Percentiles rank a stretch among this genome's conserved stretches.
phyloP scores from a whole-genome alignment of 1,140 invertebrate species.

The Caerostris extrusa region DNA sequence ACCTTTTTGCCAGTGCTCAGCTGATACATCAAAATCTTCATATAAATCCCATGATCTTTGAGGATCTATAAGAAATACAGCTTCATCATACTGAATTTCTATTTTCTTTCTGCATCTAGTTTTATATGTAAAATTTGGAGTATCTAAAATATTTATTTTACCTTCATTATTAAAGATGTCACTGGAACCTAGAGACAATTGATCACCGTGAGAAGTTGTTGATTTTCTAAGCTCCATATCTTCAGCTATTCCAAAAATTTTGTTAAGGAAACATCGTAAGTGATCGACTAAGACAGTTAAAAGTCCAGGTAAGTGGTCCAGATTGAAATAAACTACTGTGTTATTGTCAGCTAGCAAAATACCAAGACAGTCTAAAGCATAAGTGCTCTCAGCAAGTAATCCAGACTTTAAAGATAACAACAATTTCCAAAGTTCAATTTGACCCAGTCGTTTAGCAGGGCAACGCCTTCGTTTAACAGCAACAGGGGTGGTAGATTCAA shows the following conservation, averaged over 20 bases:
- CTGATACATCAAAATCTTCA: slow-evolving; percentile 81
- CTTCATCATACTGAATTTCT: slow-evolving; percentile 76
- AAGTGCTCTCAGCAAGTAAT: slow-evolving; percentile 96
- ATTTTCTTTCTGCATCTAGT: slow-evolving; percentile 79
- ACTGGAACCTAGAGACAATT: background rate
- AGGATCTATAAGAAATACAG: slow-evolving; percentile 78
- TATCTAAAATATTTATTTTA: slow-evolving; percentile 75
- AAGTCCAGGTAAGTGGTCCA: slow-evolving; percentile 94
- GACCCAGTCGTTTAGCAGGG: slow-evolving; percentile 88
- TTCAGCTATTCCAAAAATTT: slow-evolving; percentile 88
- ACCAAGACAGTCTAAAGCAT: slow-evolving; percentile 96
- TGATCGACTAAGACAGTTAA: slow-evolving; percentile 96
- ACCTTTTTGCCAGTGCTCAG: slow-evolving; percentile 82
- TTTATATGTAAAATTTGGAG: slow-evolving; percentile 78
- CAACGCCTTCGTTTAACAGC: slow-evolving; percentile 92
- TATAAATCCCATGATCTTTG: slow-evolving; percentile 78
- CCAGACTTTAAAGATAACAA: slow-evolving; percentile 98
- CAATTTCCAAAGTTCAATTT: slow-evolving; percentile 96
- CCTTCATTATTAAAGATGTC: slow-evolving; percentile 32
- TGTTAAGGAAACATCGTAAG: slow-evolving; percentile 87
- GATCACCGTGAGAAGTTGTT: background rate
- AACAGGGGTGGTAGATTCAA: slow-evolving; percentile 94
- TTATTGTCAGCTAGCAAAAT: slow-evolving; percentile 95
- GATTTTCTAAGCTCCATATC: slow-evolving; percentile 81
- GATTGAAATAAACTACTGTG: slow-evolving; percentile 94